phyloP scores from a whole-genome alignment of 2,888 invertebrate genomes.

The Cephus pygmeus region DNA sequence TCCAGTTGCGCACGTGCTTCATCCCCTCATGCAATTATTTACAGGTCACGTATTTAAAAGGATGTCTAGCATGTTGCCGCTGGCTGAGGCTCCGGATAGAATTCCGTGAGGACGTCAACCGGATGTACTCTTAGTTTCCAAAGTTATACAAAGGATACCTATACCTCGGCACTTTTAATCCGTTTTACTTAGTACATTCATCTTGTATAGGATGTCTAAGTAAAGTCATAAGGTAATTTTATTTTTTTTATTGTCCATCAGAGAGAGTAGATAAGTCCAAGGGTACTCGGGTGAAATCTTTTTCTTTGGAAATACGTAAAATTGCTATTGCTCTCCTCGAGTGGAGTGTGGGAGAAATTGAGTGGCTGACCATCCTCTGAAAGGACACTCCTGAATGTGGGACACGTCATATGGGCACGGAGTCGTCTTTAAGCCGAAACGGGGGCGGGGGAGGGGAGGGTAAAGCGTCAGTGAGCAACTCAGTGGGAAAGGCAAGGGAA shows the following conservation, averaged over 20 bases:
- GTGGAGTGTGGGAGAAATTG: not conserved
- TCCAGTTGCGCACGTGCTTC: slow-evolving; percentile 41
- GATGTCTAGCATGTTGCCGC: slow-evolving; percentile 15
- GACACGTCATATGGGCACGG: not conserved
- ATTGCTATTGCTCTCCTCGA: not conserved
- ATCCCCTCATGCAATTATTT: slow-evolving; percentile 54
- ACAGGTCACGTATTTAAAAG: slow-evolving; percentile 57
- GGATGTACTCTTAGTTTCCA: not conserved
- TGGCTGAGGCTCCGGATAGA: not conserved
- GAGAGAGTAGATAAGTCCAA: not conserved
- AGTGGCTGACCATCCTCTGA: not conserved
- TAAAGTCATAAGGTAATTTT: not conserved
- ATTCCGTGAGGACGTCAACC: not conserved
- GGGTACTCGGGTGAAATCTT: not conserved
- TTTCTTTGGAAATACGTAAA: not conserved
- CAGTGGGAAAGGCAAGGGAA: not conserved
- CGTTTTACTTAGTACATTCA: not conserved
- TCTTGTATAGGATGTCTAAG: not conserved
- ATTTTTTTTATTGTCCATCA: not conserved
- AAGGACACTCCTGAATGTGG: not conserved
- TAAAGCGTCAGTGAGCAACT: not conserved
- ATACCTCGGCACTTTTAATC: not conserved
- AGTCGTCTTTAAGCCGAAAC: not conserved
- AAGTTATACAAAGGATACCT: not conserved
- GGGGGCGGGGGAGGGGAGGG: not conserved